Conservation (phyloP, 2,113 vertebrate species). For the Phaethon lepturus region DNA sequence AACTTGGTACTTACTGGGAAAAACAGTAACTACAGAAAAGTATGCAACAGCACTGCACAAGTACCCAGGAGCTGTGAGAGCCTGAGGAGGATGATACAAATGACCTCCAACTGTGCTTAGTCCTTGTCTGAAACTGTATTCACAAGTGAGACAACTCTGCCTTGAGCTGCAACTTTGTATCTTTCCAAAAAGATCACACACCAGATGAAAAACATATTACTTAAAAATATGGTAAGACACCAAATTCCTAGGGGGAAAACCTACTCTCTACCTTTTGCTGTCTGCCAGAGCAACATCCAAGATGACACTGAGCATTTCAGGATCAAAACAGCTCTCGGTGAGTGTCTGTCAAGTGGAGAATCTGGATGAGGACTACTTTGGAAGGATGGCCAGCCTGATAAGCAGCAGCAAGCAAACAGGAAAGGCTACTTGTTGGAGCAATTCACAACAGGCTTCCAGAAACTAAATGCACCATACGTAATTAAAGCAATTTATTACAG, state of each 20-base stretch:
- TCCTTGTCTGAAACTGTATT: background rate
- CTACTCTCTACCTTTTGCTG: background rate
- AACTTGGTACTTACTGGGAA: background rate
- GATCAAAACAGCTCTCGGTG: background rate
- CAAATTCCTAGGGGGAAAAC: background rate
- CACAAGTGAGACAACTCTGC: background rate
- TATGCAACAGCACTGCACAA: background rate
- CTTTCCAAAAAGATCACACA: background rate
- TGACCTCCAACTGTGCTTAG: background rate
- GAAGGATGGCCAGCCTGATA: background rate
- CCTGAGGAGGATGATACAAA: background rate
- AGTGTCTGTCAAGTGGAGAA: background rate
- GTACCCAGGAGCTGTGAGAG: background rate
- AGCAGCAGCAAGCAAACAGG: slow-evolving; percentile 2
- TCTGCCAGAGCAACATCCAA: background rate
- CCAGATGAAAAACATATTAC: background rate
- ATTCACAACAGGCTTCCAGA: background rate
- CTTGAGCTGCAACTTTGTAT: background rate
- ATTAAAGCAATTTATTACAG: slow-evolving; percentile 45
- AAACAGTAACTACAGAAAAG: background rate
- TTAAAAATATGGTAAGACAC: background rate
- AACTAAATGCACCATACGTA: background rate
- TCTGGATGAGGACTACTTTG: background rate
- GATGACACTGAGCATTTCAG: background rate
- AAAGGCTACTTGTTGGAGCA: slow-evolving; percentile 12